These are phyloP conservation scores for Drosophila sp. DNA, from an alignment of 1,140 invertebrate genomes.

Conservation along the genomic window DNA sequence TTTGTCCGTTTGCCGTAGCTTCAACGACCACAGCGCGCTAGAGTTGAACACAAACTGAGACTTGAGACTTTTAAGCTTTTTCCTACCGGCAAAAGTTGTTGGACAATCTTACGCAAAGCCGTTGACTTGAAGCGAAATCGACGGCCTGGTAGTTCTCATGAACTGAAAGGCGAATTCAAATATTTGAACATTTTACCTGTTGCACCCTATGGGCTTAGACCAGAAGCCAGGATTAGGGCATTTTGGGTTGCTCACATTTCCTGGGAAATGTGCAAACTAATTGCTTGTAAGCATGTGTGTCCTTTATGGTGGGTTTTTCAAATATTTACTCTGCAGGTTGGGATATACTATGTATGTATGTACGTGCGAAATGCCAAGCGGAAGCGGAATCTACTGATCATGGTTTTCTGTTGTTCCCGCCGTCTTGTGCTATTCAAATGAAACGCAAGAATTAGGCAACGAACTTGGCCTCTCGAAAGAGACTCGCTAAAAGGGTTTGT, in stretches of 20 bases:
- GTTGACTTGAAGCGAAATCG: constrained; percentile 26
- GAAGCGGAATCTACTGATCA: constrained; percentile 49
- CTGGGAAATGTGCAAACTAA: constrained; percentile 45
- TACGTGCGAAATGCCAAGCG: constrained; percentile 70
- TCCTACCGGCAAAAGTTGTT: constrained; percentile 6
- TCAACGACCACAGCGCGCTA: constrained; percentile 67
- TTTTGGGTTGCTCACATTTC: constrained; percentile 33
- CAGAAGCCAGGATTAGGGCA: constrained; percentile 45
- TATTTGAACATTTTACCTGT: constrained; percentile 23
- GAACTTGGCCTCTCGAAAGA: constrained; percentile 27
- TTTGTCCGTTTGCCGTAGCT: constrained; percentile 32
- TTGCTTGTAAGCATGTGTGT: constrained; percentile 53
- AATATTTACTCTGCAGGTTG: constrained; percentile 44
- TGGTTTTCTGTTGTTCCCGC: not conserved
- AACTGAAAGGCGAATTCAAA: constrained; percentile 49
- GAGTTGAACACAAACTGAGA: constrained; percentile 67
- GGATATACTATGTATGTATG: constrained; percentile 22
- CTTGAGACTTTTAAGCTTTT: constrained; percentile 41
- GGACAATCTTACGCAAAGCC: constrained; percentile 39
- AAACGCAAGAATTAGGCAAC: constrained; percentile 53
- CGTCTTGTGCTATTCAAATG: not conserved
- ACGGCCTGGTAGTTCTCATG: constrained; percentile 37
- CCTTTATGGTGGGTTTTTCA: constrained; percentile 38
- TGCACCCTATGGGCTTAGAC: constrained; percentile 34
- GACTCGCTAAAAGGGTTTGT: constrained; percentile 29